Base-by-base conservation (phyloP, 2,888 invertebrate species). In the Meliscaeva auricollis region DNA sequence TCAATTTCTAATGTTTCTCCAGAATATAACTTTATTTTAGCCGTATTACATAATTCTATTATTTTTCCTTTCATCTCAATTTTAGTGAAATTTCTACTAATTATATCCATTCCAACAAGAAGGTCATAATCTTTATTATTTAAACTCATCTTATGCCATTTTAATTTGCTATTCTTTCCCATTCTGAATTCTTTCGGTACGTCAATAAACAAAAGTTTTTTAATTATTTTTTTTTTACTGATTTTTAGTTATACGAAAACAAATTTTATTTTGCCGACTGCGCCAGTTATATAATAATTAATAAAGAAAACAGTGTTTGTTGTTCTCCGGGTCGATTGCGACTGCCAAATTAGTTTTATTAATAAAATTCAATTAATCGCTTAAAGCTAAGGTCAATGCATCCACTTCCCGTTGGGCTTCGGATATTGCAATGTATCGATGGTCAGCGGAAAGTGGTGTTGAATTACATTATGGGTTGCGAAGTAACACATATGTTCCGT, bases 11-110 rank as follows among this genome's bases (percentile, higher is more conserved):
- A 15, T 2, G 15, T 20, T 26, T 66, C 66, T 35, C 32, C 66
- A 17, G 66, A 66, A 35, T 66, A 66, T 35, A 66, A 15, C 13
- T 48, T 64, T 32, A 46, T 32, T 48, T 64, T 64, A 3, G 15
- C 41, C n/a, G 15, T 44, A 15, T 44, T 44, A 15, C 3, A 3
- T 15, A 44, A 15, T 15, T 44, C n/a, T 15, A 44, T 44, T 5
- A n/a, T 15, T 44, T 15, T 44, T 44, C 15, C 6, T 44, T 44
- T 44, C 15, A 44, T 44, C n/a, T 44, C 15, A 44, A 44, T 15
- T 44, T 74, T 15, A 15, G 44, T 44, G 15, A 44, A n/a, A 15
- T 44, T 15, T 44, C 7, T 44, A 6, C 15, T 44, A 44, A 44
- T 44, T 44, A 15, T 44, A 44, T 44, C 44, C 44, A 44, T 64